Conservation (phyloP, 2,888 invertebrate genomes). For the Brachynemurus nebulosus region DNA sequence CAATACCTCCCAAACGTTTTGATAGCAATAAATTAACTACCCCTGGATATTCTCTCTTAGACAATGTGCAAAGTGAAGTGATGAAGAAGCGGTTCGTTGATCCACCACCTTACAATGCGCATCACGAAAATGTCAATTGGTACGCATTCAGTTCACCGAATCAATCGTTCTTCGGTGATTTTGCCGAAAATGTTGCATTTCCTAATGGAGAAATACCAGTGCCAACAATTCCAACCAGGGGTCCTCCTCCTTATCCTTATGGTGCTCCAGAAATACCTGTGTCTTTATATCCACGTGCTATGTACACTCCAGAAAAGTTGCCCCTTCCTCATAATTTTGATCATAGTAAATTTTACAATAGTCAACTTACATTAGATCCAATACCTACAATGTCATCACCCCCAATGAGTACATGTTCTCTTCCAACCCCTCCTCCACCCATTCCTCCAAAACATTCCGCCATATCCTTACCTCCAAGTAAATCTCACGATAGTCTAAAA, state of each 20-base stretch:
- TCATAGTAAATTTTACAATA: no score
- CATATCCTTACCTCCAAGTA: conserved; percentile 31
- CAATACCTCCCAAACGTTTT: conserved; percentile 54
- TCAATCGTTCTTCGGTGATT: conserved; percentile 17
- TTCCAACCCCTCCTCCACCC: conserved; percentile 24
- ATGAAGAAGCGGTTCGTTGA: conserved; percentile 32
- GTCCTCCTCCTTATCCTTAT: conserved; percentile 53
- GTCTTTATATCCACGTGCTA: conserved; percentile 41
- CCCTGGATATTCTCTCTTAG: conserved; percentile 36
- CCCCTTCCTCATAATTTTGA: conserved; percentile 55
- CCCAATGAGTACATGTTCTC: conserved; percentile 30
- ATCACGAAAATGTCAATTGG: conserved; percentile 35
- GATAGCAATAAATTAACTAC: conserved; percentile 41
- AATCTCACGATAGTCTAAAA: conserved; percentile 30
- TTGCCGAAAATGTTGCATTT: conserved; percentile 21
- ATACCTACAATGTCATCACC: conserved; percentile 21
- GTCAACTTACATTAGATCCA: conserved; percentile 45
- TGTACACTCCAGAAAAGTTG: conserved; percentile 52
- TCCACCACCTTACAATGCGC: conserved; percentile 56
- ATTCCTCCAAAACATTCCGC: conserved; percentile 28
- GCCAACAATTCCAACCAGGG: conserved; percentile 32
- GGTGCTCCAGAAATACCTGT: conserved; percentile 18
- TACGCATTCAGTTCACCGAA: conserved; percentile 26
- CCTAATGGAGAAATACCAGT: conserved; percentile 16
- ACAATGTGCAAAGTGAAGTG: conserved; percentile 25